Percentiles rank a stretch among this genome's conserved stretches.
phyloP scores from a whole-genome alignment of 2,888 invertebrate species.

The Coelogynopora nodosa region DNA sequence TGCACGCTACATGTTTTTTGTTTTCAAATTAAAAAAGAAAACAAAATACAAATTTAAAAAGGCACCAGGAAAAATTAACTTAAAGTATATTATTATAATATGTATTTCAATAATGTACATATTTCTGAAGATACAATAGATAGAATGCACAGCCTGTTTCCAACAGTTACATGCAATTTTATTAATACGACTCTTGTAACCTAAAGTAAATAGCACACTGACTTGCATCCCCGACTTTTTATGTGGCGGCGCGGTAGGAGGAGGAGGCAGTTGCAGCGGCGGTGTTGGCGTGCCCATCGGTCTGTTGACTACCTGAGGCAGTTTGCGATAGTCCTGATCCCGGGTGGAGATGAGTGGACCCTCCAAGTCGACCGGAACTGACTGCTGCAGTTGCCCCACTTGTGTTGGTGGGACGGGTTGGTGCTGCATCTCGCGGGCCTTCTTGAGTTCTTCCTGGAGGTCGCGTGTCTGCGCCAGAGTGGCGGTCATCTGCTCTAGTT shows the following conservation, averaged over 20 bases:
- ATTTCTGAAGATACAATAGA: too few species aligned
- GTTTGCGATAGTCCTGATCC: not conserved
- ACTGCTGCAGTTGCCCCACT: too few species aligned
- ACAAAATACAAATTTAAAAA: too few species aligned
- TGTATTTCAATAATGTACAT: too few species aligned
- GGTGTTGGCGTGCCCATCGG: not conserved
- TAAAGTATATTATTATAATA: too few species aligned
- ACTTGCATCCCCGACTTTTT: not conserved
- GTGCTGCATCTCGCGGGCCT: constrained; percentile 40
- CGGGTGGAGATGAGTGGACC: not conserved
- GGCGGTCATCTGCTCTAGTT: constrained; percentile 70
- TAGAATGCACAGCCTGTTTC: too few species aligned
- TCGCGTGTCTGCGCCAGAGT: constrained; percentile 55
- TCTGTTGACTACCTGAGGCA: not conserved
- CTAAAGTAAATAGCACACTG: too few species aligned
- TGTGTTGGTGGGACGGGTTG: not conserved
- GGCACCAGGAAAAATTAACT: too few species aligned
- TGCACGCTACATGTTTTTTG: too few species aligned
- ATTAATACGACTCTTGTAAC: too few species aligned
- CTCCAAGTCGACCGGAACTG: not conserved
- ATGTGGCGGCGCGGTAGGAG: not conserved
- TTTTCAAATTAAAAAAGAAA: too few species aligned
- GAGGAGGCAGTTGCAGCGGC: not conserved
- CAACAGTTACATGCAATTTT: too few species aligned
- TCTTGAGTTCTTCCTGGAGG: constrained; percentile 42